Evolutionary conservation across 2,113 vertebrate genomes (phyloP), one percentile per base, ranked within the genome.

Genomic region (Odocoileus hemionus): DNA sequence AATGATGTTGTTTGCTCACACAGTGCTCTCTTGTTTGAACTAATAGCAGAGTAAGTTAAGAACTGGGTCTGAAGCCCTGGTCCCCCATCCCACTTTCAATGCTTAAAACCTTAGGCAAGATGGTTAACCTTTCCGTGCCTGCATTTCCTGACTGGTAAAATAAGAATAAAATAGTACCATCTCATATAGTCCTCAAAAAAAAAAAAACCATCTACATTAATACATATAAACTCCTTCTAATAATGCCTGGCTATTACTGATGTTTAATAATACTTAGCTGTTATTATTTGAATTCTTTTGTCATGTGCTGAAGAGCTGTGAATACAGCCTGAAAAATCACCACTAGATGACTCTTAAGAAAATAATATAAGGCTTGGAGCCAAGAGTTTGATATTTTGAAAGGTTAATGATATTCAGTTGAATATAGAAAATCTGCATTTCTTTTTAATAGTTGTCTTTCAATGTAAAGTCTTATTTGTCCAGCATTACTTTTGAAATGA

Each of bases 381-480:
- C 33, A 85, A 85, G 47, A 60, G 60, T 92, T 82, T 95, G 43
- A 74, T 60, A 61, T 94, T 94, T 93, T 70, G 14, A 58, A 86
- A 70, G n/a, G 19, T 83, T 19, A 36, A 16, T 95, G 39, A 84
- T 88, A 67, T 25, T 86, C 45, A 86, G 9, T 14, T 93, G n/a
- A 90, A 13, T 19, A 95, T 83, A 93, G 74, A 95, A 84, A 67
- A 8, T 33, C 10, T 93, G 7, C 28, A n/a, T 93, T 87, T 58
- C 54, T 89, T 96, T 96, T 87, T 94, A 76, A 52, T 94, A 76
- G 36, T 94, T 64, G 13, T 90, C 83, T 96, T 95, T 90, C 26
- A 52, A 0, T 54, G 9, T 88, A 94, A 19, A 93, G 3, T 91
- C 43, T 57, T 57, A 0, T 92, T 89, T 95, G 19, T 94, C 30